phyloP scores from a whole-genome alignment of 2,888 invertebrate genomes.

The Pterobdella sp. region DNA sequence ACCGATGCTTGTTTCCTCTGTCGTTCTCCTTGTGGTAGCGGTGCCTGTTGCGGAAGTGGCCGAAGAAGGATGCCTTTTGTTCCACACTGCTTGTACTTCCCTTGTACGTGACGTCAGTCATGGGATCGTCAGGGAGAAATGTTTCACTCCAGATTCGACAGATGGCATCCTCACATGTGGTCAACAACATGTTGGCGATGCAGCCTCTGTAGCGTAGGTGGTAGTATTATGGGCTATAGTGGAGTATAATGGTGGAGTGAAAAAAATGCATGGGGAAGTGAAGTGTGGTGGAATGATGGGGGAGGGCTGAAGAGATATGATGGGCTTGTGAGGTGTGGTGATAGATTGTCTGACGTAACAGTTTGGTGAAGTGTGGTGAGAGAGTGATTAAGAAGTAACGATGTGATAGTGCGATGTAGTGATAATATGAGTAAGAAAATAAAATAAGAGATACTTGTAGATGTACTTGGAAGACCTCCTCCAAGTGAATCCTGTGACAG shows the following conservation, averaged over 20 bases:
- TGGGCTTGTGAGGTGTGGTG: too few relatives aligned
- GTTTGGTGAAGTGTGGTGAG: too few relatives aligned
- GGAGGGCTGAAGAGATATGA: too few relatives aligned
- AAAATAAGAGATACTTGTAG: constrained; percentile 88
- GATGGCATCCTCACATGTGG: constrained; percentile 95
- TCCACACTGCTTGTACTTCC: neutral
- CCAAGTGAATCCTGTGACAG: constrained; percentile 87
- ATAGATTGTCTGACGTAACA: too few relatives aligned
- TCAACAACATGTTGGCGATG: constrained; percentile 92
- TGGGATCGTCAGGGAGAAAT: constrained; percentile 86
- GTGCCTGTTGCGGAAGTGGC: constrained; percentile 14
- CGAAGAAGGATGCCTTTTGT: neutral
- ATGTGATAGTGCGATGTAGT: too few relatives aligned
- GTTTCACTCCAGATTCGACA: constrained; percentile 98
- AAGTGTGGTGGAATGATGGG: too few relatives aligned
- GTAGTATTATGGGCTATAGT: too few relatives aligned
- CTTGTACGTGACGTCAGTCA: constrained; percentile 47
- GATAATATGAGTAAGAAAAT: too few relatives aligned
- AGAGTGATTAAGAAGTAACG: too few relatives aligned
- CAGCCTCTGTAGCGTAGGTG: constrained; percentile 78
- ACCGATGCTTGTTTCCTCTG: constrained; percentile 86
- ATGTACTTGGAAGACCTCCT: constrained; percentile 97
- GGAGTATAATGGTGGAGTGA: too few relatives aligned
- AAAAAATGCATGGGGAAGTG: too few relatives aligned
- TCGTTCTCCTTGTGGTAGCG: constrained; percentile 68